Evolutionary conservation across 2,113 vertebrate genomes (phyloP), one percentile per base, ranked within the genome.

Genomic region (Ophthalmolycus amberensis): DNA sequence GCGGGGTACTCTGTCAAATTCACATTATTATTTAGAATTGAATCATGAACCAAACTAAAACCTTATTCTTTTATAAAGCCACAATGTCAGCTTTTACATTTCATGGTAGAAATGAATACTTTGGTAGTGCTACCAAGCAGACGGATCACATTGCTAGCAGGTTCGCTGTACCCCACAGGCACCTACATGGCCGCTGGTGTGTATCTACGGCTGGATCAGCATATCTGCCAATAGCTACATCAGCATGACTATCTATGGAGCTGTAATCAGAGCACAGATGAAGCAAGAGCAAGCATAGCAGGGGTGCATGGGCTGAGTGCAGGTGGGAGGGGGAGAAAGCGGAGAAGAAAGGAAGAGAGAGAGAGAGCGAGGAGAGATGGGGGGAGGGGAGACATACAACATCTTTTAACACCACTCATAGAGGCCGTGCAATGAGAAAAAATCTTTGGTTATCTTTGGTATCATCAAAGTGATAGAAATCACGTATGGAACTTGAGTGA

Each of bases 401-500:
- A 95, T 95, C 95, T 96, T 95, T 90, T 65, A 95, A 95, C 96
- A 92, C 91, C 95, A 93, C 94, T 97, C 96, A 94, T 92, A 76
- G 77, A 96, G 96, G 96, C 97, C 96, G 96, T 98, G 97, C 97
- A 97, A 94, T 94, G 91, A 90, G 94, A 96, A 96, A 91, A 92
- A 94, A 97, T 98, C 97, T 98, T 99, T 98, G 97, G 97, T 98
- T 97, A 95, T 99, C 98, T 99, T 99, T 99, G 98, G 98, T 99
- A 98, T 99, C 97, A 95, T 98, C 97, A 96, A 96, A 94, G 97
- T 99, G 98, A 99, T 98, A 97, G 96, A 98, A 97, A 99, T 99
- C 97, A 99, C 97, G 86, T 97, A 96, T 98, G 97, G 97, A 98
- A 97, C 98, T 97, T 90, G 97, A 98, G 97, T 99, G 98, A 99